These are phyloP conservation scores for Xiphophorus hellerii DNA, from an alignment of 2,113 vertebrate species.

Conservation along the genomic window DNA sequence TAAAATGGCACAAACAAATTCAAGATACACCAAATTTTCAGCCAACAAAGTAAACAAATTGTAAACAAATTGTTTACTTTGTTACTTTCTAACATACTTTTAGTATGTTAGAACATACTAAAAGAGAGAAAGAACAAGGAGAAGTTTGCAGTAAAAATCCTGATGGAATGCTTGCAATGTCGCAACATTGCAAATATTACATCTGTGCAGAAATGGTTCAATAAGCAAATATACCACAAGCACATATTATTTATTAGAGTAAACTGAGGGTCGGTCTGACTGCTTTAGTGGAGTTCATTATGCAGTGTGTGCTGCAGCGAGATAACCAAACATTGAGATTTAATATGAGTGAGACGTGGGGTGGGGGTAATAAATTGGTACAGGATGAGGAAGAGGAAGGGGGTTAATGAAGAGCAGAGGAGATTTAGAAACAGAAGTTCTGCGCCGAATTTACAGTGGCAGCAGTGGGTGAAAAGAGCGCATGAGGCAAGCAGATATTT, in stretches of 20 bases:
- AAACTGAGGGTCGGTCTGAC: slow-evolving; percentile 18
- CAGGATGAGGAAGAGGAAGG: neutral
- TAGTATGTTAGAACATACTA: neutral
- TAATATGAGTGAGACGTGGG: slow-evolving; percentile 31
- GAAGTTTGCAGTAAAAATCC: too few relatives aligned
- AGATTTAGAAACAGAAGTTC: slow-evolving; percentile 47
- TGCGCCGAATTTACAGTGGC: slow-evolving; percentile 3
- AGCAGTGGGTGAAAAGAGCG: slow-evolving; percentile 7
- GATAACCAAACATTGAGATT: slow-evolving; percentile 57
- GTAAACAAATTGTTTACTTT: too few relatives aligned
- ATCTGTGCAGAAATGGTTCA: slow-evolving; percentile 8
- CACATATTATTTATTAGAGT: slow-evolving; percentile 25
- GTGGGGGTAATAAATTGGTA: slow-evolving; percentile 36
- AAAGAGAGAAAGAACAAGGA: too few relatives aligned
- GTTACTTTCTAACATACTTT: too few relatives aligned
- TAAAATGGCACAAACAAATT: neutral
- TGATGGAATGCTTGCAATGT: neutral
- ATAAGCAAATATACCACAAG: slow-evolving; percentile 13
- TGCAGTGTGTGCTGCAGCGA: slow-evolving; percentile 45
- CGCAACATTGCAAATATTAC: slow-evolving; percentile 39
- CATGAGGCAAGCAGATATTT: neutral
- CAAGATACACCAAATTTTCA: neutral
- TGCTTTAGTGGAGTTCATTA: slow-evolving; percentile 41
- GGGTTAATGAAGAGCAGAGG: slow-evolving; percentile 20
- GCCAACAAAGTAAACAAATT: neutral